These are phyloP conservation scores for Leucopsar rothschildi DNA, from an alignment of 2,113 vertebrate genomes.

Conservation along the genomic window DNA sequence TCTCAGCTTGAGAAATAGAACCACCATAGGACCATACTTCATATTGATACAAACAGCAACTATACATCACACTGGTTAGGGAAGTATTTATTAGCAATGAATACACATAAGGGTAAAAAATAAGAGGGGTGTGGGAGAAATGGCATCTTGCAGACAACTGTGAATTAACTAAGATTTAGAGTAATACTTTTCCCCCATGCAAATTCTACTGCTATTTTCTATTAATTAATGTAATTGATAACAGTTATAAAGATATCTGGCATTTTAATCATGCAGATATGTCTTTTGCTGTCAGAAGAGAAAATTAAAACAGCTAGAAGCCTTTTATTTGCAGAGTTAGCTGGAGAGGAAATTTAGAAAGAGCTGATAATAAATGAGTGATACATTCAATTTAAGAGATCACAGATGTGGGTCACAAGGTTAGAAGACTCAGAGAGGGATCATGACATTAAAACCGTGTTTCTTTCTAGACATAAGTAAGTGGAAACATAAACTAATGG, in stretches of 20 bases:
- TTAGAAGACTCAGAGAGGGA: neutral
- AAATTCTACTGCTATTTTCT: conserved; percentile 57
- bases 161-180: conserved; percentile 53
- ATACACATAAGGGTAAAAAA: conserved; percentile 14
- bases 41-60: neutral
- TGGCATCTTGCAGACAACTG: neutral
- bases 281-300: conserved; percentile 66
- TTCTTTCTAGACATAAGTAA: neutral
- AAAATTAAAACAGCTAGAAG: conserved; percentile 69
- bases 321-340: conserved; percentile 62
- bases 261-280: conserved; percentile 74
- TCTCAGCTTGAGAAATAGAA: neutral
- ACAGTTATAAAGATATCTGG: conserved; percentile 64
- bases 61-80: neutral
- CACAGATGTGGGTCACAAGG: neutral
- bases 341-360: conserved; percentile 67
- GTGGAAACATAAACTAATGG: neutral
- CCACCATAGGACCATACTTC: neutral
- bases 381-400: conserved; percentile 43
- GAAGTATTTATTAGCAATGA: conserved; percentile 28
- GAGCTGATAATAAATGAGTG: conserved; percentile 37
- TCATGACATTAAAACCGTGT: neutral
- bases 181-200: conserved; percentile 7
- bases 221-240: conserved; percentile 79
- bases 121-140: neutral